Evolutionary conservation across 1,140 invertebrate genomes (phyloP).

Genomic region (Papilio xuthus): DNA sequence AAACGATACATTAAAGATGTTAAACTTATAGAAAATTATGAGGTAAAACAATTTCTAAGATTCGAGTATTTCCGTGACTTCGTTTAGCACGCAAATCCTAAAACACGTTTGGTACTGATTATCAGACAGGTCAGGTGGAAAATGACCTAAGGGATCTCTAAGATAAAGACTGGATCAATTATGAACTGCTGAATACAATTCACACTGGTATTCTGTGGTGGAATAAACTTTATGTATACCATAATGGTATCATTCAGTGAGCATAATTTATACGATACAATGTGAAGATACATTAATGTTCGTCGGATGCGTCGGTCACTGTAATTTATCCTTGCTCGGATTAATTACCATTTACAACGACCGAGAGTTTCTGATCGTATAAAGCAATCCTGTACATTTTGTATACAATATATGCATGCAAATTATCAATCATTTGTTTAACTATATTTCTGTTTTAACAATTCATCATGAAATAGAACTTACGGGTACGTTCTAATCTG

Average conservation of each 20-base stretch:
- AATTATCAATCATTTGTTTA: not conserved
- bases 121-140: no score
- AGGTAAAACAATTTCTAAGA: no score
- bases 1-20: no score
- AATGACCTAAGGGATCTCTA: no score
- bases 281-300: slow-evolving; percentile 21
- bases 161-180: not conserved
- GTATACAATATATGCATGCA: not conserved
- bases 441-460: no score
- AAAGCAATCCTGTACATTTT: not conserved
- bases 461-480: no score
- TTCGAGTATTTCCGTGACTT: no score
- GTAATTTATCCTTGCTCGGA: slow-evolving; percentile 22
- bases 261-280: not conserved
- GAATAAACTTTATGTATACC: not conserved
- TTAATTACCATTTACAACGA: slow-evolving; percentile 18
- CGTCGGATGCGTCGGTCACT: slow-evolving; percentile 8
- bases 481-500: no score
- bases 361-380: not conserved
- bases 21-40: no score
- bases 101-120: no score
- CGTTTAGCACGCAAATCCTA: no score
- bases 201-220: not conserved
- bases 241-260: slow-evolving; percentile 5
- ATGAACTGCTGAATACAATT: not conserved